Evolutionary conservation across 2,113 vertebrate genomes (phyloP).

Genomic region (Theristicus caerulescens): DNA sequence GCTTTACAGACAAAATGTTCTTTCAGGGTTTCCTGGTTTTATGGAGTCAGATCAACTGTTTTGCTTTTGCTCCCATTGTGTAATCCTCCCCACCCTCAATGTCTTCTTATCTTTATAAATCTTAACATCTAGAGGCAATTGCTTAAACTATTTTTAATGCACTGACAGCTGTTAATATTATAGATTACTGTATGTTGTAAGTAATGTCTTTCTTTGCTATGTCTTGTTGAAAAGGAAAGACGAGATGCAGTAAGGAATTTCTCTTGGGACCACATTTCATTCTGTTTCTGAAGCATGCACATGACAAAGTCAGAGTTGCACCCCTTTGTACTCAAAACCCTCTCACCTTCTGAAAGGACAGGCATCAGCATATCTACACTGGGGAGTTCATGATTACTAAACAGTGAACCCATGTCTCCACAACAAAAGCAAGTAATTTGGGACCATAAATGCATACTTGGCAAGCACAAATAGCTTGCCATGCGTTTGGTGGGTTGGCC

Average conservation of each 20-base stretch:
- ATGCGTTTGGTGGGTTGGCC: background rate
- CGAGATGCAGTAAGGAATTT: background rate
- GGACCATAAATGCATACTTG: background rate
- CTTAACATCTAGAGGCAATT: background rate
- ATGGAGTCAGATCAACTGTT: background rate
- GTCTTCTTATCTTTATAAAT: constrained; percentile 26
- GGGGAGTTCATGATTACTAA: background rate
- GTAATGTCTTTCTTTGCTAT: background rate
- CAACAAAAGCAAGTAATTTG: background rate
- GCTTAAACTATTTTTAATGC: constrained; percentile 26
- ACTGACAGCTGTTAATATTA: constrained; percentile 11
- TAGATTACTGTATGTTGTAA: background rate
- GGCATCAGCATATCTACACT: background rate
- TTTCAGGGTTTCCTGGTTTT: constrained; percentile 53
- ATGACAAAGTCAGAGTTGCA: background rate
- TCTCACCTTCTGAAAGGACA: background rate
- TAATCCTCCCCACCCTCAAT: background rate
- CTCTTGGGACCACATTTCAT: background rate
- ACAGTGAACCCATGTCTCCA: background rate
- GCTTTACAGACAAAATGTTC: constrained; percentile 29
- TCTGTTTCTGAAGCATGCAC: background rate
- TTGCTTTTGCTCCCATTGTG: constrained; percentile 9
- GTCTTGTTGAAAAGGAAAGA: background rate
- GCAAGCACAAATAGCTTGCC: background rate
- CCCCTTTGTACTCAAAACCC: background rate